Conservation (phyloP, 2,888 invertebrate species). For the Theretra japonica region DNA sequence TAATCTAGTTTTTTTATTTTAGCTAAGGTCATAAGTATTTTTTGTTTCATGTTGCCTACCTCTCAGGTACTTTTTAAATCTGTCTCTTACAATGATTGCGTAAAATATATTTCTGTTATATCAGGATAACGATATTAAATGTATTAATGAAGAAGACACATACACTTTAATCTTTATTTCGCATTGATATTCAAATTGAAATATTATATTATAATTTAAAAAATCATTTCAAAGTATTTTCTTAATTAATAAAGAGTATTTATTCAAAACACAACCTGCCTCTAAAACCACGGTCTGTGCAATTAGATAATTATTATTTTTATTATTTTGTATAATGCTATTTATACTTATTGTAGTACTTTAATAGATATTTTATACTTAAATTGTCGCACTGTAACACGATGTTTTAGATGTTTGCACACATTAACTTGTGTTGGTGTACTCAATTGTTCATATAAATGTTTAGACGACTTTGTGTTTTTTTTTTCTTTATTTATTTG, state of each 20-base stretch:
- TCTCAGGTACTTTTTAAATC: slow-evolving; percentile 3
- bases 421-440: slow-evolving; percentile 13
- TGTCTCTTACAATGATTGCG: neutral
- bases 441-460: slow-evolving; percentile 23
- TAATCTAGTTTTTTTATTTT: too few relatives aligned
- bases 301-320: slow-evolving; percentile 10
- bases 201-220: neutral
- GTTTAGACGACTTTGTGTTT: slow-evolving; percentile 25
- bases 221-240: neutral
- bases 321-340: slow-evolving; percentile 22
- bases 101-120: neutral
- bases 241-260: neutral
- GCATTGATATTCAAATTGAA: neutral
- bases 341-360: slow-evolving; percentile 22
- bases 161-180: too few relatives aligned
- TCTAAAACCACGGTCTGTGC: slow-evolving; percentile 19
- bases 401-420: slow-evolving; percentile 15
- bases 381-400: slow-evolving; percentile 22
- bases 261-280: neutral
- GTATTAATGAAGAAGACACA: neutral
- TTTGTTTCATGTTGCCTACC: neutral
- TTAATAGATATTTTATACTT: slow-evolving; percentile 21
- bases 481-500: slow-evolving; percentile 18
- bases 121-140: neutral
- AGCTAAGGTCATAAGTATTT: too few relatives aligned